Conservation (phyloP, 2,888 invertebrate species). For the Drosophila lutescens region DNA sequence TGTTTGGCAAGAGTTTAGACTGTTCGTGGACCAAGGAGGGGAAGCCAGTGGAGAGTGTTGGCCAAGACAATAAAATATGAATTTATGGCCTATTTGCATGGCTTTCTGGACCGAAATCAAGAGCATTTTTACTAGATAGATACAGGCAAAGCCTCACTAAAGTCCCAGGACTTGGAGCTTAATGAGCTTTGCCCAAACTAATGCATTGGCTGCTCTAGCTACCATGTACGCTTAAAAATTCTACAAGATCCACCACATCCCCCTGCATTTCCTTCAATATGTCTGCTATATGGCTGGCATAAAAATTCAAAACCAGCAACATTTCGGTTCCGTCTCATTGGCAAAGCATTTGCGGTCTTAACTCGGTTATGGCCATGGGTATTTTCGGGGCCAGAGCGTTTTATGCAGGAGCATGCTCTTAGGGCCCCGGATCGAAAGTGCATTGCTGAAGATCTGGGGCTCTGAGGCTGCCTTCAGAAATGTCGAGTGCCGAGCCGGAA, state of each 20-base stretch:
- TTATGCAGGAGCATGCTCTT: constrained; percentile 27
- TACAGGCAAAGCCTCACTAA: constrained; percentile 54
- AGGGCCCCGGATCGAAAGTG: constrained; percentile 14
- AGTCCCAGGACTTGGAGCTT: constrained; percentile 58
- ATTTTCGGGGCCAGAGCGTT: constrained; percentile 39
- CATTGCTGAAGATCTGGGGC: neutral
- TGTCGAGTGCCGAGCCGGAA: neutral
- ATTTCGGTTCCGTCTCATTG: constrained; percentile 62
- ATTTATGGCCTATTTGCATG: constrained; percentile 76
- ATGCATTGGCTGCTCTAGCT: constrained; percentile 23
- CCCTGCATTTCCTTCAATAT: neutral
- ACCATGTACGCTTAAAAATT: constrained; percentile 35
- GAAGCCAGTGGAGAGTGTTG: constrained; percentile 1
- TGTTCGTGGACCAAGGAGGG: neutral
- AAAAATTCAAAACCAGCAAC: constrained; percentile 37
- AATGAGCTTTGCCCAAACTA: constrained; percentile 65
- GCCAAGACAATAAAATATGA: constrained; percentile 70
- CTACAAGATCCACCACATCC: constrained; percentile 10
- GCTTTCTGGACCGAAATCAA: constrained; percentile 55
- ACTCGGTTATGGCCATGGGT: constrained; percentile 43
- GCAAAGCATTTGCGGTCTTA: constrained; percentile 52
- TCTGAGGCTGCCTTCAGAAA: constrained; percentile 3
- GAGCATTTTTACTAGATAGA: constrained; percentile 31
- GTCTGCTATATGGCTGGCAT: constrained; percentile 20
- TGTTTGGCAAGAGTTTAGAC: constrained; percentile 44